Percentiles rank a stretch among this genome's conserved stretches.
phyloP scores from a whole-genome alignment of 2,888 invertebrate genomes.

The Morpho achilles region DNA sequence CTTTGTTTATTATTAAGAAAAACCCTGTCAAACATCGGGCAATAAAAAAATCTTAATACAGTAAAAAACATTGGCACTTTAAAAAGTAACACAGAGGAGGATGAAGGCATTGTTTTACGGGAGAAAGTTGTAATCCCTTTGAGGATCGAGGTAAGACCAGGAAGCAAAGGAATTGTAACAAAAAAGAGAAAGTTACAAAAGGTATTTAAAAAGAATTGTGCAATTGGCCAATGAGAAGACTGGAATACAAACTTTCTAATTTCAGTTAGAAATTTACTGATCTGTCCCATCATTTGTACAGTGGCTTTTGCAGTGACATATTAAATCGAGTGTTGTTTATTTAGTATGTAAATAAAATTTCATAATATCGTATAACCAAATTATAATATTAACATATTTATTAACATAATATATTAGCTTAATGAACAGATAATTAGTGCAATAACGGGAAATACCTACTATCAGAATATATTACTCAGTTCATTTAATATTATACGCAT shows the following conservation, averaged over 20 bases:
- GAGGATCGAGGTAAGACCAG: conserved; percentile 59
- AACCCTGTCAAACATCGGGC: neutral
- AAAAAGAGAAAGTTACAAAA: conserved; percentile 73
- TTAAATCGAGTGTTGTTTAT: conserved; percentile 5
- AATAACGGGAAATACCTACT: no score
- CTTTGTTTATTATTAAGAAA: neutral
- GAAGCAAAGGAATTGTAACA: conserved; percentile 69
- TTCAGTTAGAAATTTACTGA: conserved; percentile 50
- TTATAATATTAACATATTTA: no score
- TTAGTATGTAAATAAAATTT: neutral
- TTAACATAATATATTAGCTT: no score
- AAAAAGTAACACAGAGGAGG: no score
- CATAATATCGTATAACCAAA: no score
- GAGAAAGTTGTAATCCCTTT: conserved; percentile 73
- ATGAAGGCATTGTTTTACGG: conserved; percentile 51
- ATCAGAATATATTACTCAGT: no score
- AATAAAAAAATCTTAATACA: neutral
- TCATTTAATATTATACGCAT: no score
- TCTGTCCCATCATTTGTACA: conserved; percentile 55
- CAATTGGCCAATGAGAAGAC: conserved; percentile 56
- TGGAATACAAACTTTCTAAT: conserved; percentile 64
- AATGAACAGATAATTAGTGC: no score
- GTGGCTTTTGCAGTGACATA: conserved; percentile 45
- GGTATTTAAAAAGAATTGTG: conserved; percentile 44
- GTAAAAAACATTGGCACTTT: neutral